Base-by-base conservation (phyloP, 2,113 vertebrate species). In the Phalacrocorax brasilianus region DNA sequence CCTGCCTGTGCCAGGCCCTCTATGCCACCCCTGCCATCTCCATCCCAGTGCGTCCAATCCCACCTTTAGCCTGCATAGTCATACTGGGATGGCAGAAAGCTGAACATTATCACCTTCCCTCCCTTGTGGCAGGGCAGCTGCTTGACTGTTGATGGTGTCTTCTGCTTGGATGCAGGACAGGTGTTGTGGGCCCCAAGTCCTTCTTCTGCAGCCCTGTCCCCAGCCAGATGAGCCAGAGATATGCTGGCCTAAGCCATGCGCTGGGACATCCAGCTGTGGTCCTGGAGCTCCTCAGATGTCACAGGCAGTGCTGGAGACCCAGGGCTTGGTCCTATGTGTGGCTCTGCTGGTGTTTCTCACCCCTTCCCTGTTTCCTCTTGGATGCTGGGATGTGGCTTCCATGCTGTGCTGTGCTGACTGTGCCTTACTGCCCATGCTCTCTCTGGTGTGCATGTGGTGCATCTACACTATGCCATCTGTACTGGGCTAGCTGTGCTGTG, bases 91-190 rank as follows among this genome's bases (percentile, higher is more conserved):
- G 15, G 12, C 27, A 61, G 6, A 28, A 58, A 56, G 33, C 38
- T 82, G 56, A 82, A n/a, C 12, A 9, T 38, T 49, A 8, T 66
- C 9, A 21, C 33, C 7, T 22, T 85, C 72, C 15, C 8, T 85
- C 45, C 35, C 50, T 47, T 0, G 0, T 65, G 28, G 30, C 73
- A 95, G 93, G 87, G 49, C 76, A 85, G 68, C 56, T 55, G 23
- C 80, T 53, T 72, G 78, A 26, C 58, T 21, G 65, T 94, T 0
- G 84, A 83, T 33, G 90, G 71, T 0, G 0, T 96, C 42, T 97
- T 95, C 67, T 6, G 1, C 70, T 30, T 94, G 94, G 95, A 94
- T 6, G 21, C 66, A 82, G 95, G 90, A 61, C 91, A 96, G 95
- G 95, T 97, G 91, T 10, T 0, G 3, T 11, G 71, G 33, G 21